phyloP scores from a whole-genome alignment of 2,113 vertebrate species.

The Galeopterus variegatus region DNA sequence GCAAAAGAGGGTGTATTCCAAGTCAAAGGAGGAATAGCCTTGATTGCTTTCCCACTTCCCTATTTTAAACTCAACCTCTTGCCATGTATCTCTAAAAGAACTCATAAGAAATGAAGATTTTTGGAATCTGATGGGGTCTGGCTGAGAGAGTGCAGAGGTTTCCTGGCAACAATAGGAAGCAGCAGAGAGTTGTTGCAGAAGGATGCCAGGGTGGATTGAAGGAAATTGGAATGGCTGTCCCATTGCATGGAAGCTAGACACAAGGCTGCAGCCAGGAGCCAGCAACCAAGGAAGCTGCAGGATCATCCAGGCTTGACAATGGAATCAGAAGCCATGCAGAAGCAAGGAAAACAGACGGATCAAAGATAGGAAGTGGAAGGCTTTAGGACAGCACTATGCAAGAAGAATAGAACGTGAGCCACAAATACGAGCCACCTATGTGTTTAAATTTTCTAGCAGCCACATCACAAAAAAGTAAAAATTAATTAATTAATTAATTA shows the following conservation, averaged over 20 bases:
- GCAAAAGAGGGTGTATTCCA: not conserved
- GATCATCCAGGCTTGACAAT: too few species aligned
- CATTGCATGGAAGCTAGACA: not conserved
- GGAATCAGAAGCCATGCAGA: not conserved
- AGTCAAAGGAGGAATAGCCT: not conserved
- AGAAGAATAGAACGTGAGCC: not conserved
- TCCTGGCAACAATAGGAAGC: not conserved
- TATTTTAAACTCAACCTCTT: not conserved
- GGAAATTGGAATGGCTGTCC: not conserved
- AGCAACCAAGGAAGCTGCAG: not conserved
- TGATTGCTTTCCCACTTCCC: not conserved
- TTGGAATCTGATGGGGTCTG: not conserved
- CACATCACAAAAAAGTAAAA: not conserved
- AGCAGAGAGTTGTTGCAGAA: not conserved
- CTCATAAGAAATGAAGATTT: not conserved
- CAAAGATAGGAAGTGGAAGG: not conserved
- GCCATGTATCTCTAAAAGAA: not conserved
- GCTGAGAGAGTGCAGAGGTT: not conserved
- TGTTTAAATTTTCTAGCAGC: not conserved
- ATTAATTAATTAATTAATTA: not conserved
- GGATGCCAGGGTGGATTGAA: not conserved
- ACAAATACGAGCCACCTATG: fast-evolving
- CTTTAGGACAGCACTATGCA: not conserved
- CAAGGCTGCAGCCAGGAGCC: not conserved
- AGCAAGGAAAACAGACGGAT: not conserved